A percentile compares a stretch with the other conserved stretches of the same genome.
Evolutionary conservation across 1,140 invertebrate genomes (phyloP).

Genomic region (Propsilocerus akamusi): DNA sequence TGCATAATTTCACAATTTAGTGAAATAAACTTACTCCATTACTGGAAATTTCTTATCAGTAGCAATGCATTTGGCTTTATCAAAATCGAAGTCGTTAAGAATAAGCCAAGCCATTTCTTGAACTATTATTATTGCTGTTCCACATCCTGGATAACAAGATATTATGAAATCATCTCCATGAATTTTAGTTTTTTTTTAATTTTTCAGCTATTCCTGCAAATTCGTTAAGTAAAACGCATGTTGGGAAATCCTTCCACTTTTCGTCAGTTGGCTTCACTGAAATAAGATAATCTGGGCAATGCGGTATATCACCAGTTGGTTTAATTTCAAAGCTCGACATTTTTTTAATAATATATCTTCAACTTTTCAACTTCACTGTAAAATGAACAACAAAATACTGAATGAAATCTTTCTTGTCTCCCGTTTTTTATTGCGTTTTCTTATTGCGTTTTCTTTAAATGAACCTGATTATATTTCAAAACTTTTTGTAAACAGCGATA

Average conservation of each 20-base stretch:
- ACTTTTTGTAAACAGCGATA: too few species aligned
- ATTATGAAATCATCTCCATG: conserved; percentile 32
- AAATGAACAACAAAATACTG: too few species aligned
- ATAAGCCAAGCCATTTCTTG: conserved; percentile 49
- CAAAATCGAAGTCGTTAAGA: conserved; percentile 31
- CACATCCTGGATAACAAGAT: conserved; percentile 26
- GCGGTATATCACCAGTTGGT: too few species aligned
- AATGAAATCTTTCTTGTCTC: too few species aligned
- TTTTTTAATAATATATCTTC: too few species aligned
- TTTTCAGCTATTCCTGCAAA: background rate
- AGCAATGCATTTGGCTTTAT: background rate
- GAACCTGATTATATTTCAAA: too few species aligned
- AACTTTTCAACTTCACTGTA: too few species aligned
- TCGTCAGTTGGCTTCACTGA: background rate
- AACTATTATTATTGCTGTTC: conserved; percentile 50
- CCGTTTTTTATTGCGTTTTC: too few species aligned
- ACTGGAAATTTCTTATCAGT: background rate
- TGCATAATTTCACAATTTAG: too few species aligned
- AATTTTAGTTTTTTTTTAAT: conserved; percentile 15
- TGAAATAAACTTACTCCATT: background rate
- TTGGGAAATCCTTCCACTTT: background rate
- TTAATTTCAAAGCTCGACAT: too few species aligned
- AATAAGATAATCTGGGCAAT: too few species aligned
- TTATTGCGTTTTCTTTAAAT: too few species aligned
- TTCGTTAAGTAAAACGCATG: background rate